Percentiles rank a stretch among this genome's conserved stretches.
These are phyloP conservation scores for Drosophila silvestris DNA, from an alignment of 2,888 invertebrate species.

Conservation along the genomic window DNA sequence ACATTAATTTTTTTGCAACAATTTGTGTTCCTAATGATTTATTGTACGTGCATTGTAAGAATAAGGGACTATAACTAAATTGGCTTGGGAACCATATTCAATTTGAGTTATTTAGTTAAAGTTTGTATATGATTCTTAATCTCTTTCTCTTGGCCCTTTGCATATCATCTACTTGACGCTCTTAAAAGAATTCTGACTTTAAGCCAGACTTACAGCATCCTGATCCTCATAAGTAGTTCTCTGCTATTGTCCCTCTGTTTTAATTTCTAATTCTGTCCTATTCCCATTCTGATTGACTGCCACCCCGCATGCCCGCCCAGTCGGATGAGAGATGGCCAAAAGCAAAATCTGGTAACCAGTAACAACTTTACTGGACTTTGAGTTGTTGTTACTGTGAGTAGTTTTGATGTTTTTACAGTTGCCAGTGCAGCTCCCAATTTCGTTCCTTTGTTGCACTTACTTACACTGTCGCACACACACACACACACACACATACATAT, in stretches of 20 bases:
- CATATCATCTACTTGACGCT: neutral
- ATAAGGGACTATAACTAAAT: neutral
- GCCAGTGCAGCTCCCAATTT: conserved; percentile 24
- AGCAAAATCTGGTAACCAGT: conserved; percentile 48
- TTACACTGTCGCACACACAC: conserved; percentile 26
- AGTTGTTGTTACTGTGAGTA: conserved; percentile 30
- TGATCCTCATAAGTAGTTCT: conserved; percentile 1
- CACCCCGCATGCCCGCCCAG: conserved; percentile 8
- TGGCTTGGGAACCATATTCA: neutral
- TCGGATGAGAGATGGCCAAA: conserved; percentile 52
- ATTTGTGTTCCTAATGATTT: neutral
- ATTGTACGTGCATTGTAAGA: neutral
- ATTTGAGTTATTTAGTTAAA: neutral
- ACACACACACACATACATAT: conserved; percentile 6
- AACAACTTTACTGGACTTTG: conserved; percentile 39
- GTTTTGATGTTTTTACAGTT: conserved; percentile 58
- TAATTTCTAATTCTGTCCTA: conserved; percentile 30
- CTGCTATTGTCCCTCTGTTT: conserved; percentile 6
- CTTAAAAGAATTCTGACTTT: neutral
- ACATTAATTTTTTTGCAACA: neutral
- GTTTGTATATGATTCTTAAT: neutral
- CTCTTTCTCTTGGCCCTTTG: neutral
- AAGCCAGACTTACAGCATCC: neutral
- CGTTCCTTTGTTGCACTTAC: conserved; percentile 39
- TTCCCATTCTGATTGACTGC: conserved; percentile 29